These are phyloP conservation scores for Brachionus koreanus DNA, from an alignment of 1,140 invertebrate genomes.

Conservation along the genomic window DNA sequence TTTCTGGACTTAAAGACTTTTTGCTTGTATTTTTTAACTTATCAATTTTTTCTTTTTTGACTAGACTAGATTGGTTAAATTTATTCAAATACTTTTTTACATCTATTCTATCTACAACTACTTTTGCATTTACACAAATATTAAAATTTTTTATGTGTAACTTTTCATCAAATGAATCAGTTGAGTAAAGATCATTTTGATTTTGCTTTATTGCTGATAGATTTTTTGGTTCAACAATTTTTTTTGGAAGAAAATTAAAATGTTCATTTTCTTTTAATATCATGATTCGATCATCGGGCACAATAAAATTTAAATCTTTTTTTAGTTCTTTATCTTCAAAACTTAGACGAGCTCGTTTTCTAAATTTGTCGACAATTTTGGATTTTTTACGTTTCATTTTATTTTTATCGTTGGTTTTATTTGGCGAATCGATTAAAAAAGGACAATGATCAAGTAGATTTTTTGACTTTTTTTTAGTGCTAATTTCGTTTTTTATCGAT, in stretches of 20 bases:
- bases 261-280: neutral
- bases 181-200: neutral
- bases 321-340: neutral
- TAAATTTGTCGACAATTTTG: neutral
- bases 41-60: neutral
- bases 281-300: neutral
- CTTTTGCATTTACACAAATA: neutral
- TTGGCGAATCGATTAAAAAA: neutral
- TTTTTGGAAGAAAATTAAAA: neutral
- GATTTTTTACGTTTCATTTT: neutral
- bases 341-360: neutral
- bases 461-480: neutral
- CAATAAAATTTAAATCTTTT: constrained; percentile 7
- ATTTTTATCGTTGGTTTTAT: neutral
- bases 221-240: neutral
- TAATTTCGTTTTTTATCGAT: neutral
- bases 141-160: neutral
- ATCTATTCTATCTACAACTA: neutral
- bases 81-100: neutral
- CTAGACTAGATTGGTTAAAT: neutral
- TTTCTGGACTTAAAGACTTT: neutral
- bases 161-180: neutral
- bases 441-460: neutral
- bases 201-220: neutral
- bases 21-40: neutral